phyloP scores from a whole-genome alignment of 2,888 invertebrate genomes.

The Agonopterix subpropinquella region DNA sequence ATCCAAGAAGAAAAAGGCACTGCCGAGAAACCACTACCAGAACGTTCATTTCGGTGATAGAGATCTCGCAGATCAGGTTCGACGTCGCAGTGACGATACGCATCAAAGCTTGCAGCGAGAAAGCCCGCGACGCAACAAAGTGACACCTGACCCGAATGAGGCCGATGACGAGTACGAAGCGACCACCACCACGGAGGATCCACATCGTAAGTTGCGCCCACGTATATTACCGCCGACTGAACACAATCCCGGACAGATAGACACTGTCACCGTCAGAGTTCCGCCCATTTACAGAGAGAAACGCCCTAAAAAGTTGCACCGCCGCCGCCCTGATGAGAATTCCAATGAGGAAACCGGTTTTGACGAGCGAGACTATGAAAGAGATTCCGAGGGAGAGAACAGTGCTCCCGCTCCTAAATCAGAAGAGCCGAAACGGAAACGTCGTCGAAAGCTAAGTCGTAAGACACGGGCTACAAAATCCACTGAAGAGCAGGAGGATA shows the following conservation, averaged over 20 bases:
- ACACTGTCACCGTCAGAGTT: constrained; percentile 67
- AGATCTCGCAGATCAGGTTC: constrained; percentile 32
- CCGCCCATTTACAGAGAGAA: constrained; percentile 67
- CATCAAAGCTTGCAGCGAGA: constrained; percentile 41
- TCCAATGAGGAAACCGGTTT: constrained; percentile 16
- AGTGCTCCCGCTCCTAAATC: constrained; percentile 33
- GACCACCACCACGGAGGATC: constrained; percentile 66
- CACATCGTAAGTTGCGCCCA: constrained; percentile 49
- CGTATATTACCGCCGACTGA: constrained; percentile 67
- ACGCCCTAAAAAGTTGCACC: constrained; percentile 59
- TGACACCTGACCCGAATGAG: constrained; percentile 28
- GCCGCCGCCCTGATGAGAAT: constrained; percentile 38
- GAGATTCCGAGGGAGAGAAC: constrained; percentile 27
- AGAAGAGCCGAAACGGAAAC: constrained; percentile 41
- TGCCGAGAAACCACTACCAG: constrained; percentile 48
- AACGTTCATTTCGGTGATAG: constrained; percentile 65
- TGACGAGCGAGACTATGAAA: constrained; percentile 16
- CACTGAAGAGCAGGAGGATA: constrained; percentile 16
- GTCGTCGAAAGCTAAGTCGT: constrained; percentile 44
- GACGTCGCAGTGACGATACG: constrained; percentile 22
- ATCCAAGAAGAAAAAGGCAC: constrained; percentile 30
- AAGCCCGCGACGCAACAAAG: constrained; percentile 29
- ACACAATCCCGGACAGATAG: constrained; percentile 65
- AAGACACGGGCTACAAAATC: constrained; percentile 33
- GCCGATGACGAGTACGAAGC: constrained; percentile 40